Percentiles rank a stretch among this genome's conserved stretches.
Conservation (phyloP, 2,113 vertebrate genomes). For the Vireo altiloquus region DNA sequence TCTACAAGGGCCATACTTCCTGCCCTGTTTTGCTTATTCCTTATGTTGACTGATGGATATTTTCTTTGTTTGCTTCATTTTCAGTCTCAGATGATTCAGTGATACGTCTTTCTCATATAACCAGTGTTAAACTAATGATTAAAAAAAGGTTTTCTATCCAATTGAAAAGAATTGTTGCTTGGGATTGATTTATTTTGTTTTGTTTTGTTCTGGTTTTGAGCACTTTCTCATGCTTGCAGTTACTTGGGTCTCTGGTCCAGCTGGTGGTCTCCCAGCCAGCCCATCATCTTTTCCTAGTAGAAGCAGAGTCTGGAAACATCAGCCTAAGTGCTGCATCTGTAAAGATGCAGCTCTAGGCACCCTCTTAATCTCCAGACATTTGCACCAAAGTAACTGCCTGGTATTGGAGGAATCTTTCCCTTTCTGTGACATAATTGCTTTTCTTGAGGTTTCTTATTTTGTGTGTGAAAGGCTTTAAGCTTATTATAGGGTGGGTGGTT, state of each 20-base stretch:
- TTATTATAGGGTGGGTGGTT: background rate
- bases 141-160: background rate
- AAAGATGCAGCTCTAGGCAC: background rate
- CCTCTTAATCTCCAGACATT: background rate
- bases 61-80: background rate
- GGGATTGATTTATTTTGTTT: background rate
- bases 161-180: background rate
- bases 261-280: background rate
- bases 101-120: background rate
- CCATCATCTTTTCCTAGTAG: background rate
- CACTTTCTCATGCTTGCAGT: background rate
- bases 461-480: background rate
- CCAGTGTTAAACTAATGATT: accelerated
- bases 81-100: background rate
- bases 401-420: background rate
- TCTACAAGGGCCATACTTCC: background rate
- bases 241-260: background rate
- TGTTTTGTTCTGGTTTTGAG: background rate
- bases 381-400: background rate
- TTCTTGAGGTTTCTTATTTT: background rate
- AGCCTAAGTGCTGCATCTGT: background rate
- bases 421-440: background rate
- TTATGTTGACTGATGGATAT: background rate
- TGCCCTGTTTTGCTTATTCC: background rate
- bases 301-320: background rate